Evolutionary conservation across 2,797 vertebrate species (phyloP), one percentile per base, ranked within the genome.

Genomic region (Ptychobarbus kaznakovi): DNA sequence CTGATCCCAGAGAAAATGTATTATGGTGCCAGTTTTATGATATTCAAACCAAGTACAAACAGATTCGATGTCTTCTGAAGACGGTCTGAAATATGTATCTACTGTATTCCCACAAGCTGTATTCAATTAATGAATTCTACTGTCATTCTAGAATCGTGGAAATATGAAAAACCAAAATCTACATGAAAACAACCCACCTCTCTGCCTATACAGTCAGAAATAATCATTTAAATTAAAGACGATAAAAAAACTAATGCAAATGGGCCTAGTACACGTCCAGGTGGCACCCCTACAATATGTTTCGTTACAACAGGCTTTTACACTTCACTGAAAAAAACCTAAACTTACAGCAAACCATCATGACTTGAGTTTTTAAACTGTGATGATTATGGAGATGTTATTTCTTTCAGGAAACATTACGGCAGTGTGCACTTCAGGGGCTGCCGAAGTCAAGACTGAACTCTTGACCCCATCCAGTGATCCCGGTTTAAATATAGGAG

Each of bases 401-500:
- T 28, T 66, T 66, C 46, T 73, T 74, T 76, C 51, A 85, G 35
- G 72, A 81, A 49, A 76, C 25, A 69, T 69, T 16, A 74, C 49
- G 8, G 63, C 46, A 46, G 69, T 22, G 12, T 85, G 40, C 28
- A 22, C 63, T 78, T 28, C 12, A 22, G 38, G 32, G 56, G 40
- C 66, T 25, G 22, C 16, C 22, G 28, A 80, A 73, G 78, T 73
- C 28, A 53, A 35, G 28, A 3, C 6, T 81, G 49, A 75, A 65
- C 69, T 74, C 35, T 81, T 74, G 44, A 86, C 69, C 69, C 44
- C n/a, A 13, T 49, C n/a, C 68, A 32, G 44, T 22, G 42, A 16
- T 22, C 18, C 9, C 16, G 79, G 44, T 28, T 66, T 81, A 81
- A 86, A 80, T 86, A 66, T 68, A 81, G 84, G 12, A 28, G 18